Percentiles rank a stretch among this genome's conserved stretches.
phyloP scores from a whole-genome alignment of 2,797 vertebrate genomes.

The Pangasius larnaudii region DNA sequence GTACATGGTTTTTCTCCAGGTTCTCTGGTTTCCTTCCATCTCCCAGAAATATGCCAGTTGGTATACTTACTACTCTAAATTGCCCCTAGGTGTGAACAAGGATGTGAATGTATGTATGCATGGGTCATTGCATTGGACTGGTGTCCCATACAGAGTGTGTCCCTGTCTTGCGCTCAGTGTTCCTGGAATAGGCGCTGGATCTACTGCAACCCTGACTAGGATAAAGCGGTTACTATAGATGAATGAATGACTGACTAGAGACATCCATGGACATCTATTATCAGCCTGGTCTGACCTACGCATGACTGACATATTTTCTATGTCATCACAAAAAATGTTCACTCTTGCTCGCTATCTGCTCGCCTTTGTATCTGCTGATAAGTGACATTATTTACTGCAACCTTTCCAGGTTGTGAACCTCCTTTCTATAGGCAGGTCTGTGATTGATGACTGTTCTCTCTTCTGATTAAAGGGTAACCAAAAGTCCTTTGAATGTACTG shows the following conservation, averaged over 20 bases:
- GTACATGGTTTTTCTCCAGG: background rate
- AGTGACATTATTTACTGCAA: background rate
- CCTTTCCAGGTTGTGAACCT: background rate
- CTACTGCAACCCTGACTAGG: background rate
- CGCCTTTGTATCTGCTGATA: background rate
- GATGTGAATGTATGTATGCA: background rate
- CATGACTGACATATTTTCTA: background rate
- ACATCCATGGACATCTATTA: background rate
- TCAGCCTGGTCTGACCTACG: background rate
- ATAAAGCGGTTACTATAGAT: background rate
- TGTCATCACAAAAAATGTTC: background rate
- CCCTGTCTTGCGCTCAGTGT: no score
- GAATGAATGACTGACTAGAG: background rate
- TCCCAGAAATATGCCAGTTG: background rate
- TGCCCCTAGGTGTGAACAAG: background rate
- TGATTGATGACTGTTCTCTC: background rate
- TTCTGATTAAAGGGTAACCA: background rate
- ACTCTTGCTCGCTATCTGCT: background rate
- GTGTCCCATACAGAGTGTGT: background rate
- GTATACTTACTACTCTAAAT: background rate
- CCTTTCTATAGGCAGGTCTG: background rate
- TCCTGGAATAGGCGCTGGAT: background rate
- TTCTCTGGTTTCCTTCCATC: background rate
- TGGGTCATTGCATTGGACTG: background rate
- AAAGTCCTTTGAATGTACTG: background rate